Percentiles rank a stretch among this genome's conserved stretches.
These are phyloP conservation scores for Clostera curtula DNA, from an alignment of 2,888 invertebrate species.

Conservation along the genomic window DNA sequence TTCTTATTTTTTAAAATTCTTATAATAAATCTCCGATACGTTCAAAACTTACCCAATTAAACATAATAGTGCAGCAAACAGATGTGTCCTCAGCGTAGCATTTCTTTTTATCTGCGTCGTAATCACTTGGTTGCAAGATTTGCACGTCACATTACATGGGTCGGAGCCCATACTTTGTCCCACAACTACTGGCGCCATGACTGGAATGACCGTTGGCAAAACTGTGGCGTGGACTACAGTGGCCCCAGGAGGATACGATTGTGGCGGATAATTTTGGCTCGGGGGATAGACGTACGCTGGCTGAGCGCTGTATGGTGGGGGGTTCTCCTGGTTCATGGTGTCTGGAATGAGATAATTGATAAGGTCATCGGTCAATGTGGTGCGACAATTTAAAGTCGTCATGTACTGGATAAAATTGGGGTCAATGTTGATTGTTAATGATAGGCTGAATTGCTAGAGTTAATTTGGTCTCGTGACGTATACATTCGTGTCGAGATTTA, in stretches of 20 bases:
- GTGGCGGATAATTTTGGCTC: not conserved
- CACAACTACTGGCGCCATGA: constrained; percentile 12
- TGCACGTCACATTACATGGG: constrained; percentile 43
- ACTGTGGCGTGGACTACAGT: constrained; percentile 8
- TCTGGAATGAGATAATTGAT: constrained; percentile 5
- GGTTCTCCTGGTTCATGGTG: constrained; percentile 11
- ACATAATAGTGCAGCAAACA: constrained; percentile 68
- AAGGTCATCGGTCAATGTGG: not conserved
- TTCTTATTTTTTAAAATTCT: too few relatives aligned
- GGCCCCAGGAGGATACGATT: not conserved
- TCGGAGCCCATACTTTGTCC: constrained; percentile 32
- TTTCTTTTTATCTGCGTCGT: constrained; percentile 52
- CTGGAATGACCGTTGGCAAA: constrained; percentile 6
- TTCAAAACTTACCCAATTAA: constrained; percentile 44
- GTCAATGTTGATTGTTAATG: too few relatives aligned
- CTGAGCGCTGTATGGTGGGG: constrained; percentile 23
- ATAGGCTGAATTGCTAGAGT: too few relatives aligned
- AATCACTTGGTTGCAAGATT: constrained; percentile 55
- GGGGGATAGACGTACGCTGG: constrained; percentile 4
- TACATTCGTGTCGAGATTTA: too few relatives aligned
- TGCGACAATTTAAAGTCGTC: too few relatives aligned
- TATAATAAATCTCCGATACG: too few relatives aligned
- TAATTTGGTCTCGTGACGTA: too few relatives aligned
- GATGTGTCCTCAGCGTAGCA: constrained; percentile 66
- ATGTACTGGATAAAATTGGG: too few relatives aligned